phyloP scores from a whole-genome alignment of 1,140 invertebrate genomes.

The Leptinotarsa texana region DNA sequence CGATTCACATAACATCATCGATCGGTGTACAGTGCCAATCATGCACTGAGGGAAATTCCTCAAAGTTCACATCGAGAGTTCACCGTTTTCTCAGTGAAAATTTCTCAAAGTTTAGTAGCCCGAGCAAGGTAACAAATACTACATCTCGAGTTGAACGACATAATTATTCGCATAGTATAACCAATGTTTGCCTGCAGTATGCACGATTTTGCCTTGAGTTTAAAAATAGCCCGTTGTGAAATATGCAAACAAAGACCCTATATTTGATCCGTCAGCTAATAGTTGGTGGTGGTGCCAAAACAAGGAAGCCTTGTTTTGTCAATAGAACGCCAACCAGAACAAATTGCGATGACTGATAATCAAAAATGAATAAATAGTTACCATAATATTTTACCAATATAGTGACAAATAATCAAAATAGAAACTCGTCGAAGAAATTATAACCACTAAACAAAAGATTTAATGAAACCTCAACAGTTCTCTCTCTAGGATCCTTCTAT shows the following conservation, averaged over 20 bases:
- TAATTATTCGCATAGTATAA: slow-evolving; percentile 22
- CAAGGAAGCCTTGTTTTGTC: slow-evolving; percentile 17
- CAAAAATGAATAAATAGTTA: too few species aligned
- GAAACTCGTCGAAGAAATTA: too few species aligned
- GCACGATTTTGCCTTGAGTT: slow-evolving; percentile 29
- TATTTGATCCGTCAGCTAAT: slow-evolving; percentile 12
- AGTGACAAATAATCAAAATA: too few species aligned
- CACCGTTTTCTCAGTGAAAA: neutral
- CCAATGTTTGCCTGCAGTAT: neutral
- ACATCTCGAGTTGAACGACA: slow-evolving; percentile 31
- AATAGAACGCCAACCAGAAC: neutral
- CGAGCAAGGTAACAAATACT: slow-evolving; percentile 25
- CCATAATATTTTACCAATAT: too few species aligned
- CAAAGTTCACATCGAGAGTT: too few species aligned
- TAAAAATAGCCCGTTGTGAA: slow-evolving; percentile 27
- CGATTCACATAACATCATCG: too few species aligned
- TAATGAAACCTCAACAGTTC: too few species aligned
- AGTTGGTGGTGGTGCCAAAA: slow-evolving; percentile 13
- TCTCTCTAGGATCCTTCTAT: too few species aligned
- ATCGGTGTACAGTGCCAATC: too few species aligned
- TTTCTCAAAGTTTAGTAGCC: slow-evolving; percentile 20
- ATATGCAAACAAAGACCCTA: slow-evolving; percentile 26
- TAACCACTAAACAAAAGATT: too few species aligned
- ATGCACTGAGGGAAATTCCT: too few species aligned
- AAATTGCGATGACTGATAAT: too few species aligned